Percentiles rank a stretch among this genome's conserved stretches.
phyloP scores from a whole-genome alignment of 2,113 vertebrate genomes.

The Neogale vison region DNA sequence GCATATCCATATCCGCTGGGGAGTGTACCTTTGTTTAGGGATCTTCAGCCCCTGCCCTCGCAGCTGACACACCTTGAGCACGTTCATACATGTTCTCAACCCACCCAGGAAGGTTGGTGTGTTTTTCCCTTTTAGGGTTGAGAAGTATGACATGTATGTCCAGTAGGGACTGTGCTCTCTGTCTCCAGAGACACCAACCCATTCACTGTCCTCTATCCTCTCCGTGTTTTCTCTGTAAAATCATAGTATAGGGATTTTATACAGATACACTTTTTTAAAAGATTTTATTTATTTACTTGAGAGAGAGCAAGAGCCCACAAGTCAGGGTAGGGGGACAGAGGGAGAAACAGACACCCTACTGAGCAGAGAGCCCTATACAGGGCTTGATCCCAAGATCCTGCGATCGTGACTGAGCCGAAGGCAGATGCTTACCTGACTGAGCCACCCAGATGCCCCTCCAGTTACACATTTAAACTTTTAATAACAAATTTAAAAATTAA shows the following conservation, averaged over 20 bases:
- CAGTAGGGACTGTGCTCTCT: neutral
- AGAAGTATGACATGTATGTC: neutral
- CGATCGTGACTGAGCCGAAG: too few species aligned
- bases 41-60: rapidly evolving
- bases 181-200: neutral
- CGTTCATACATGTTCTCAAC: neutral
- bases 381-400: too few species aligned
- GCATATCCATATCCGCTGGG: rapidly evolving
- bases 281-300: neutral
- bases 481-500: neutral
- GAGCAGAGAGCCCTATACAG: too few species aligned
- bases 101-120: too few species aligned
- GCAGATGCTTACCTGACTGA: too few species aligned
- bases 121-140: neutral
- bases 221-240: neutral
- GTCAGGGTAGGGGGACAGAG: too few species aligned
- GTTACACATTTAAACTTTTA: neutral
- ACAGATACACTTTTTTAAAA: neutral
- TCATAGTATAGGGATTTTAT: neutral
- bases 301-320: too few species aligned
- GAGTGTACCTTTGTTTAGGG: neutral
- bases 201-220: neutral
- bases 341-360: too few species aligned
- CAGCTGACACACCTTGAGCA: neutral
- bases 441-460: neutral